These are phyloP conservation scores for Dromococcyx pavoninus DNA, from an alignment of 2,797 vertebrate species.

Conservation along the genomic window DNA sequence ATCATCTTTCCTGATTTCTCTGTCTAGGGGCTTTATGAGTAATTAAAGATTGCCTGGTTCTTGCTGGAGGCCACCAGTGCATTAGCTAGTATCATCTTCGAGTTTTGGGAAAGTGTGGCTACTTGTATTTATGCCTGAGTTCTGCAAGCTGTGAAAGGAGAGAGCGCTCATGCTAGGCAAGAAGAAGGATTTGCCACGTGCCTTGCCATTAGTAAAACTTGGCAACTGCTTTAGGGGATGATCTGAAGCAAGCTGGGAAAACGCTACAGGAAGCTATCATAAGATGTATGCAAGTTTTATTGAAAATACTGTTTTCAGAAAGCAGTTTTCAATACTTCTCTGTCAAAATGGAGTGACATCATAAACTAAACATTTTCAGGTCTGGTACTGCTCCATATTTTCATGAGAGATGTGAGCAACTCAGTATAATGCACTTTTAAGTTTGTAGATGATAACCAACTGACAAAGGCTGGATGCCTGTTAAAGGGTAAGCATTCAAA, in stretches of 20 bases:
- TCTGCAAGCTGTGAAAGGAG: background rate
- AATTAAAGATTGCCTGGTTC: slow-evolving; percentile 6
- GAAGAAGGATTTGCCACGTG: background rate
- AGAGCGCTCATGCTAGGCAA: background rate
- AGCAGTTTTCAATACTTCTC: background rate
- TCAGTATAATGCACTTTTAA: background rate
- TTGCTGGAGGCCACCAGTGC: background rate
- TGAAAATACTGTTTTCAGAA: background rate
- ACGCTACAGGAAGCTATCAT: background rate
- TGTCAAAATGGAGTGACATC: background rate
- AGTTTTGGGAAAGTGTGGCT: background rate
- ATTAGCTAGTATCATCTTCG: background rate
- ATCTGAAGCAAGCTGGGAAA: background rate
- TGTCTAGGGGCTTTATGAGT: slow-evolving; percentile 11
- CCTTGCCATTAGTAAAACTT: background rate
- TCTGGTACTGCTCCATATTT: background rate
- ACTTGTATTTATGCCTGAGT: background rate
- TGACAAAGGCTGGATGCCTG: background rate
- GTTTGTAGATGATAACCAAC: background rate
- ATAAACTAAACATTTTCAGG: background rate
- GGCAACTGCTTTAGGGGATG: background rate
- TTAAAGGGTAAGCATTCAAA: background rate
- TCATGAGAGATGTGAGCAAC: background rate
- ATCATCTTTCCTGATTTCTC: slow-evolving; percentile 18
- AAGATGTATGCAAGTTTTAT: background rate